phyloP scores from a whole-genome alignment of 2,888 invertebrate species.

The Ceriagrion tenellum region DNA sequence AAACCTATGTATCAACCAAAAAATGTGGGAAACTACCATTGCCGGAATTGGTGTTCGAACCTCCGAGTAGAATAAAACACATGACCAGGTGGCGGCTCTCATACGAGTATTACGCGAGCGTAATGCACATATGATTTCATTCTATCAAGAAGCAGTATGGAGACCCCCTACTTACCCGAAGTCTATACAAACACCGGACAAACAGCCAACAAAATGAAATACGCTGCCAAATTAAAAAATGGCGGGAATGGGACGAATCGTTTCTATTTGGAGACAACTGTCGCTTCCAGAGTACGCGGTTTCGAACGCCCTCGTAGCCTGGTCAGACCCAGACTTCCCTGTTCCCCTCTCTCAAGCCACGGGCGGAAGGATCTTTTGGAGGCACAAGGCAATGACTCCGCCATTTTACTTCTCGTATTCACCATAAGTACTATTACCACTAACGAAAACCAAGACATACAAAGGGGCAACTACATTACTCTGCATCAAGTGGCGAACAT shows the following conservation, averaged over 20 bases:
- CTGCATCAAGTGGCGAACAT: neutral
- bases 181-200: too few species aligned
- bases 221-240: conserved; percentile 27
- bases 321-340: neutral
- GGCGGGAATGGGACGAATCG: conserved; percentile 37
- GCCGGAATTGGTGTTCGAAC: neutral
- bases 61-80: neutral
- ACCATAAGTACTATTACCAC: neutral
- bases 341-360: neutral
- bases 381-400: conserved; percentile 45
- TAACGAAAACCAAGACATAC: neutral
- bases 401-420: conserved; percentile 25
- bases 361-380: conserved; percentile 47
- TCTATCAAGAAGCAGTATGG: neutral
- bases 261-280: conserved; percentile 15
- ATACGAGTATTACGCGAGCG: too few species aligned
- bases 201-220: neutral
- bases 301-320: neutral
- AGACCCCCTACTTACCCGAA: neutral
- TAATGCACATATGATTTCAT: neutral
- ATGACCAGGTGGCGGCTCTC: too few species aligned
- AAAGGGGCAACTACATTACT: too few species aligned
- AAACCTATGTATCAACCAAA: too few species aligned
- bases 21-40: too few species aligned
- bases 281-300: neutral